Conservation (phyloP, 2,113 vertebrate species). For the Suncus etruscus region DNA sequence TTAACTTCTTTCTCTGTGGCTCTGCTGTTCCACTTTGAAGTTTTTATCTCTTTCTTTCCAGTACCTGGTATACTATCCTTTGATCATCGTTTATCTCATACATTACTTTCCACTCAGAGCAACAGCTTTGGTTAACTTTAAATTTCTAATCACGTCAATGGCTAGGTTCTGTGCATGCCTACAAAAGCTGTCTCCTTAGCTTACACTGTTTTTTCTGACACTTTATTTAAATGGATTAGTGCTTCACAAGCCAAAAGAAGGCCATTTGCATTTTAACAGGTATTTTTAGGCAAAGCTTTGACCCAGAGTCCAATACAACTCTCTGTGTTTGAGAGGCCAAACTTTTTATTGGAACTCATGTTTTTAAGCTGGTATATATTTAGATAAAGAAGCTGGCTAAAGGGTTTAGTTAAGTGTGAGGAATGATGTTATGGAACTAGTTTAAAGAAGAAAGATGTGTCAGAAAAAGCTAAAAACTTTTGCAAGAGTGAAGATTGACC, state of each 20-base stretch:
- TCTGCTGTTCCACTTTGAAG: too few relatives aligned
- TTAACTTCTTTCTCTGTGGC: too few relatives aligned
- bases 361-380: neutral
- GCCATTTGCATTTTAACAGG: constrained; percentile 36
- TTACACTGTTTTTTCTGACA: constrained; percentile 7
- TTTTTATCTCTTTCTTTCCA: too few relatives aligned
- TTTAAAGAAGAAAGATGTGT: constrained; percentile 42
- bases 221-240: neutral
- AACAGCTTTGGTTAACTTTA: neutral
- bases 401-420: neutral
- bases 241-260: neutral
- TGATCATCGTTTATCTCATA: too few relatives aligned
- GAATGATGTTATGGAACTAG: neutral
- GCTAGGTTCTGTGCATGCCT: neutral
- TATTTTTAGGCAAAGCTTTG: constrained; percentile 35
- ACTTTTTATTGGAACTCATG: neutral
- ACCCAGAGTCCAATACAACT: constrained; percentile 1
- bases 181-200: neutral
- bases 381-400: neutral
- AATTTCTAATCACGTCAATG: neutral
- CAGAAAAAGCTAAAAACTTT: neutral
- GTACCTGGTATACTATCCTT: too few relatives aligned
- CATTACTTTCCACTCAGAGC: neutral
- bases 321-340: constrained; percentile 31
- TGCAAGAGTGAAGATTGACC: constrained; percentile 5